Percentiles rank a stretch among this genome's conserved stretches.
Evolutionary conservation across 2,797 vertebrate genomes (phyloP).

Genomic region (Enteromius radiatus): DNA sequence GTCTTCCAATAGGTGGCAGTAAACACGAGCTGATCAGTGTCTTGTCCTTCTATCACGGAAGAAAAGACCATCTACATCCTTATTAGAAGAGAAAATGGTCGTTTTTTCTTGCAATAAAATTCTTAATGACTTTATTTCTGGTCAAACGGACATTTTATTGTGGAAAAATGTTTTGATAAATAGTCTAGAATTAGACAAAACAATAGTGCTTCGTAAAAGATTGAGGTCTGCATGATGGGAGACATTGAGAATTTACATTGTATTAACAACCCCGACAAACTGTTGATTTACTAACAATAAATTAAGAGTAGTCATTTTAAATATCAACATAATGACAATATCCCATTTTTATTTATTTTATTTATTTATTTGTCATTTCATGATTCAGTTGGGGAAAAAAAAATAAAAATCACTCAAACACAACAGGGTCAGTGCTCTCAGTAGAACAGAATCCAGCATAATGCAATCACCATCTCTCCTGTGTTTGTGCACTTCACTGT

Average conservation of each 20-base stretch:
- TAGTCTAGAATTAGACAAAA: neutral
- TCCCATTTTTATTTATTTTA: no score
- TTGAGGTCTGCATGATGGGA: neutral
- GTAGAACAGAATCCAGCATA: neutral
- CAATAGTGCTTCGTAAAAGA: neutral
- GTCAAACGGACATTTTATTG: neutral
- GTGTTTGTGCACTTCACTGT: neutral
- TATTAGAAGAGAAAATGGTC: neutral
- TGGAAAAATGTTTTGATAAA: neutral
- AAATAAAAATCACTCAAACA: no score
- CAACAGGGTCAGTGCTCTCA: slow-evolving; percentile 2
- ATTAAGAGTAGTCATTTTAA: slow-evolving; percentile 8
- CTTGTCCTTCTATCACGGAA: neutral
- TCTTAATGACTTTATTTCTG: neutral
- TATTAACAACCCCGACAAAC: neutral
- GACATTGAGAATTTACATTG: neutral
- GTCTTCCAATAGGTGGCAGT: neutral
- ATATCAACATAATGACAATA: neutral
- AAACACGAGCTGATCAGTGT: neutral
- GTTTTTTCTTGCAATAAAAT: neutral
- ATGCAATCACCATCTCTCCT: neutral
- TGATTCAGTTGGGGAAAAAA: no score
- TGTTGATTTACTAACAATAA: slow-evolving; percentile 10
- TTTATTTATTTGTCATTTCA: no score
- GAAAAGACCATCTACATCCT: neutral